These are phyloP conservation scores for Clivina fossor DNA, from an alignment of 2,888 invertebrate genomes.

Conservation along the genomic window DNA sequence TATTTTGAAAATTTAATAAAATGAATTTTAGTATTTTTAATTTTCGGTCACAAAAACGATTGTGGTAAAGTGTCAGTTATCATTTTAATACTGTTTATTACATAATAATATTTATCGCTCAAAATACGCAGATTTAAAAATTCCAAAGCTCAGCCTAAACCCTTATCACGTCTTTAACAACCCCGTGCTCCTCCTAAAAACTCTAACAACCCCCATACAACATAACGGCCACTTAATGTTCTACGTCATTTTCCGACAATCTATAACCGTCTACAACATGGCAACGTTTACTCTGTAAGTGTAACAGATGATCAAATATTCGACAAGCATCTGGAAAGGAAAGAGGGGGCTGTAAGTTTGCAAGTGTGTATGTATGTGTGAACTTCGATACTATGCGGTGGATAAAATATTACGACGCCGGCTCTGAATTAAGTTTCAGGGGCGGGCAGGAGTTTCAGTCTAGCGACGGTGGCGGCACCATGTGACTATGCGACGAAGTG, in stretches of 20 bases:
- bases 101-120: too few relatives aligned
- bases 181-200: background rate
- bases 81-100: too few relatives aligned
- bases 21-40: too few relatives aligned
- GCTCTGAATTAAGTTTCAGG: constrained; percentile 21
- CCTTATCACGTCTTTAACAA: background rate
- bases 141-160: too few relatives aligned
- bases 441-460: background rate
- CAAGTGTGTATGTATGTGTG: too few relatives aligned
- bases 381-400: too few relatives aligned
- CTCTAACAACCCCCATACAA: background rate
- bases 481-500: background rate
- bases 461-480: background rate
- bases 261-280: constrained; percentile 11
- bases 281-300: background rate
- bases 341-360: background rate
- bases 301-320: constrained; percentile 25
- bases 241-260: constrained; percentile 18
- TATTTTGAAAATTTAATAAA: too few relatives aligned
- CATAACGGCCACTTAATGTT: too few relatives aligned
- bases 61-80: too few relatives aligned
- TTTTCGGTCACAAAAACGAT: too few relatives aligned
- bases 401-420: constrained; percentile 15
- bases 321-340: constrained; percentile 16
- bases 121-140: too few relatives aligned